Conservation (phyloP, 2,113 vertebrate species). For the Sprattus sprattus region DNA sequence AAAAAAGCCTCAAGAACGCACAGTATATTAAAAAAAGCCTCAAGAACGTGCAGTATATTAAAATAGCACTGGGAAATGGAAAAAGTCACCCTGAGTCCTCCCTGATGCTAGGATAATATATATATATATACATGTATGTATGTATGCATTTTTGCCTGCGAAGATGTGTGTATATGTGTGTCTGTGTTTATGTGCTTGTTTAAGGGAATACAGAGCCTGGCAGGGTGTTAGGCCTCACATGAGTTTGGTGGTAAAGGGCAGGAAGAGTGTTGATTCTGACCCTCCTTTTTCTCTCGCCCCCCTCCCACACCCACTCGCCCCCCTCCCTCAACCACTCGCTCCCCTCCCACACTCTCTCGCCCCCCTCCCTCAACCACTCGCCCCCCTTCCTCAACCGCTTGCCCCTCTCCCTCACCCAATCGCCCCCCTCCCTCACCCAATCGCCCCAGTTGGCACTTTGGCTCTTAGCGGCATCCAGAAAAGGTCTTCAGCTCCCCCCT, state of each 20-base stretch:
- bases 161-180: neutral
- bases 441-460: constrained; percentile 61
- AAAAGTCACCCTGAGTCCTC: constrained; percentile 24
- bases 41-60: constrained; percentile 23
- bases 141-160: neutral
- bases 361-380: constrained; percentile 44
- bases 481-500: constrained; percentile 3
- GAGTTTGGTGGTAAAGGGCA: constrained; percentile 47
- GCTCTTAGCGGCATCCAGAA: constrained; percentile 46
- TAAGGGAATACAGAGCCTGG: constrained; percentile 51
- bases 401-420: constrained; percentile 44
- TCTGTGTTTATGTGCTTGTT: neutral
- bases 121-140: neutral
- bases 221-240: constrained; percentile 47
- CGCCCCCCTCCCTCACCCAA: constrained; percentile 47
- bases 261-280: constrained; percentile 46
- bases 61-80: constrained; percentile 27
- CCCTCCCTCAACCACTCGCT: constrained; percentile 37
- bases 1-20: constrained; percentile 16
- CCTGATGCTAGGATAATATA: constrained; percentile 18
- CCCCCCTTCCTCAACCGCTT: constrained; percentile 43
- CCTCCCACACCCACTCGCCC: neutral
- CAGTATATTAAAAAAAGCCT: constrained; percentile 1
- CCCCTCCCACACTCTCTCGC: constrained; percentile 40
- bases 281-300: constrained; percentile 18